Percentiles rank a stretch among this genome's conserved stretches.
Evolutionary conservation across 2,888 invertebrate species (phyloP).

Genomic region (Spialia ferax): DNA sequence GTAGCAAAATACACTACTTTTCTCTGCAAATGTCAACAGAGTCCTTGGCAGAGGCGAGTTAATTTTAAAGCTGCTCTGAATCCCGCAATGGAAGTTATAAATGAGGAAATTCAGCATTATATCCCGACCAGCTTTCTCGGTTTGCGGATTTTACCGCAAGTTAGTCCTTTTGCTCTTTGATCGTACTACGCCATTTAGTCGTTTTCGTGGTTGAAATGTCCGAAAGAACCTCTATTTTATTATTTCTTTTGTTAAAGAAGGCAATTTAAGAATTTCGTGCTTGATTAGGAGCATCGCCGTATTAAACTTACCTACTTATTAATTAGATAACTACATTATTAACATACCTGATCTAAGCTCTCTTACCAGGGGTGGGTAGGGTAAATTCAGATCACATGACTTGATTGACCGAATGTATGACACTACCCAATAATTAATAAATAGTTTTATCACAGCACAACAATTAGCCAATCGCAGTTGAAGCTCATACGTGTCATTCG

Average conservation of each 20-base stretch:
- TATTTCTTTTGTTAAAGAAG: conserved; percentile 7
- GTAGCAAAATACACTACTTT: conserved; percentile 1
- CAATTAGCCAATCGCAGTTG: no score
- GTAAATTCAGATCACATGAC: no score
- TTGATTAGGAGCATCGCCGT: neutral
- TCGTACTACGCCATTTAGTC: conserved; percentile 30
- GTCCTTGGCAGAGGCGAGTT: conserved; percentile 22
- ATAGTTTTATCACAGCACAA: no score
- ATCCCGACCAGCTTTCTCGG: conserved; percentile 31
- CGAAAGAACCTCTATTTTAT: conserved; percentile 1
- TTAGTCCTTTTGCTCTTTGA: conserved; percentile 36
- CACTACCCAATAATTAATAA: no score
- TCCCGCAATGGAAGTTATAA: conserved; percentile 29
- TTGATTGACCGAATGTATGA: no score
- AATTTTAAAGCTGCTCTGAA: conserved; percentile 34
- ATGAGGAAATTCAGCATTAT: conserved; percentile 40
- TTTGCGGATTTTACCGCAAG: conserved; percentile 34
- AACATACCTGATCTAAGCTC: no score
- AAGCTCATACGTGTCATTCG: no score
- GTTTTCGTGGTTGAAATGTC: conserved; percentile 18
- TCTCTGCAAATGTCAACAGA: conserved; percentile 21
- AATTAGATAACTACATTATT: no score
- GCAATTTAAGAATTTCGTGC: neutral
- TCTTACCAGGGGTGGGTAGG: no score
- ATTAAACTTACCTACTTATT: no score